These are phyloP conservation scores for Lipotes vexillifer DNA, from an alignment of 2,113 vertebrate genomes.

Conservation along the genomic window DNA sequence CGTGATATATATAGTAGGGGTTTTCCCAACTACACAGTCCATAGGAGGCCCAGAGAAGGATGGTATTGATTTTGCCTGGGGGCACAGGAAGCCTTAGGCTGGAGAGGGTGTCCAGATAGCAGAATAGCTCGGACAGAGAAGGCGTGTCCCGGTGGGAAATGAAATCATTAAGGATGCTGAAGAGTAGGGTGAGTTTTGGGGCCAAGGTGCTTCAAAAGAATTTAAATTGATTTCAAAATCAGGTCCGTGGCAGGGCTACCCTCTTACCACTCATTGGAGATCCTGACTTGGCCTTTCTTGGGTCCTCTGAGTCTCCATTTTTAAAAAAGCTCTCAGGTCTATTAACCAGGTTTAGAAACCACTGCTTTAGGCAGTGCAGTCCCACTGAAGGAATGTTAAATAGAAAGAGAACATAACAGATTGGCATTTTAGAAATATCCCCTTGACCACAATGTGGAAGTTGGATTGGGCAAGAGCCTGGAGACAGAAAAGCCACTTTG, in stretches of 20 bases:
- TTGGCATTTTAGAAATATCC: not conserved
- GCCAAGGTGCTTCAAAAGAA: not conserved
- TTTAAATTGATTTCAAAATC: not conserved
- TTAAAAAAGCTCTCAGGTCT: not conserved
- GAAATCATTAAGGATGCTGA: not conserved
- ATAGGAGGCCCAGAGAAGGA: not conserved
- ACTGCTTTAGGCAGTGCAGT: not conserved
- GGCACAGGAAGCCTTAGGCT: not conserved
- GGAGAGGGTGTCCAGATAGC: not conserved
- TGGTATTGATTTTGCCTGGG: not conserved
- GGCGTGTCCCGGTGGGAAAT: accelerated
- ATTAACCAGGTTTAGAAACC: not conserved
- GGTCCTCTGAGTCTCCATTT: not conserved
- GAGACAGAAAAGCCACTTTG: not conserved
- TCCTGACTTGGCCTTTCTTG: not conserved
- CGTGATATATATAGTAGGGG: not conserved
- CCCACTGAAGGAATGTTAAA: not conserved
- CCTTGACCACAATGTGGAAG: not conserved
- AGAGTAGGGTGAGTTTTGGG: not conserved
- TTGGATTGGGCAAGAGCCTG: not conserved
- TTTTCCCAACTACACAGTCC: not conserved
- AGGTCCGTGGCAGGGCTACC: not conserved
- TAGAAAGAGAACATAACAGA: not conserved
- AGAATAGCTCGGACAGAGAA: not conserved
- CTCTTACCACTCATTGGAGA: not conserved